Evolutionary conservation across 2,113 vertebrate species (phyloP), one percentile per base, ranked within the genome.

Genomic region (Rhombomys opimus): DNA sequence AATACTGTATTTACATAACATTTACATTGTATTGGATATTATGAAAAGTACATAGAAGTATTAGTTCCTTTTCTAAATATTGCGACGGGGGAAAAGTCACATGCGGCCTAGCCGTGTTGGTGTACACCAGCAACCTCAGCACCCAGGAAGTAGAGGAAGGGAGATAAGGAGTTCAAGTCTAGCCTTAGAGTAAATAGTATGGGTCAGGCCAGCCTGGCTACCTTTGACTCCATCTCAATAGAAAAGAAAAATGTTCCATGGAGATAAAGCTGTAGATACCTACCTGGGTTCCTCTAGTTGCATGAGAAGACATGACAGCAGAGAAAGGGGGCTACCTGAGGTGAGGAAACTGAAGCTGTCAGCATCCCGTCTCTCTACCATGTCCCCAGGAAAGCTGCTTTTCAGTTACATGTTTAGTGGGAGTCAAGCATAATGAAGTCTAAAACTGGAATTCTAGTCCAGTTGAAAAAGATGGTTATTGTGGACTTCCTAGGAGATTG

Each of bases 291-390:
- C 61, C 89, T 94, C 52, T 41, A 67, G 8, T 35, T 86, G 52
- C 5, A 3, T 86, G 50, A 97, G 63, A 96, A 95, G 94, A 90
- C 20, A 23, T 57, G 35, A 70, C 87, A 87, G 77, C 73, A 35
- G 17, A 57, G 68, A 70, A 46, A 88, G 70, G n/a, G 90, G 63
- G 63, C 52, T 72, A 54, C 23, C 84, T 70, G 30, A 84, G 73
- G 90, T 86, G 54, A 68, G 93, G 94, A 91, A 75, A 13, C 41
- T 86, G 12, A 4, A 63, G n/a, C 72, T 89, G 2, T 82, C 61
- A 54, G 41, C 22, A 94, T 32, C 68, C 46, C 73, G 70, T 35
- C 57, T 46, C 32, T 76, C 61, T 89, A 27, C 67, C 46, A 32
- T 25, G 27, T 25, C 85, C 46, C 10, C 9, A 73, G 76, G 92